Percentiles rank a stretch among this genome's conserved stretches.
phyloP scores from a whole-genome alignment of 2,888 invertebrate species.

The Scaptomyza tumidula region DNA sequence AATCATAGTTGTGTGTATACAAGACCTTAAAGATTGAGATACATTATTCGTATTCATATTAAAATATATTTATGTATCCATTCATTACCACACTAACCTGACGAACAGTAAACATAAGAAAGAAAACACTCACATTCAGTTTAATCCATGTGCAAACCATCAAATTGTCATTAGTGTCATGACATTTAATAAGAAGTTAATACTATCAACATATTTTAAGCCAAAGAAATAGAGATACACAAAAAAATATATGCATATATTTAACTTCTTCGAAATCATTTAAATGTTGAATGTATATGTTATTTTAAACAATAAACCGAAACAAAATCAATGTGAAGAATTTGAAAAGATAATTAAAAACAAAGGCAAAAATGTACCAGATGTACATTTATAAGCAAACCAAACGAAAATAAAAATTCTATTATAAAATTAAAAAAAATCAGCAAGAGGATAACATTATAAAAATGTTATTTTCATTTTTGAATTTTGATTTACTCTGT shows the following conservation, averaged over 20 bases:
- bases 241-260: slow-evolving; percentile 36
- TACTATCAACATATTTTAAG: slow-evolving; percentile 48
- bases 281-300: slow-evolving; percentile 80
- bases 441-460: slow-evolving; percentile 64
- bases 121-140: slow-evolving; percentile 24
- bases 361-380: background rate
- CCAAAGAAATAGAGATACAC: slow-evolving; percentile 38
- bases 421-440: slow-evolving; percentile 66
- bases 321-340: slow-evolving; percentile 42
- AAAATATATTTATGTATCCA: slow-evolving; percentile 47
- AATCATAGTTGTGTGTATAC: slow-evolving; percentile 21
- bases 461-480: background rate
- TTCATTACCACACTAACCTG: slow-evolving; percentile 17
- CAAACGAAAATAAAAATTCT: slow-evolving; percentile 71
- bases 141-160: slow-evolving; percentile 37
- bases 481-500: background rate
- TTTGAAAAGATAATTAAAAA: slow-evolving; percentile 51
- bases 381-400: slow-evolving; percentile 59
- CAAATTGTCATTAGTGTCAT: slow-evolving; percentile 30
- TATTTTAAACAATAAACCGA: slow-evolving; percentile 72
- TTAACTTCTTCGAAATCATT: slow-evolving; percentile 67
- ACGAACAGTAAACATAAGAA: slow-evolving; percentile 3
- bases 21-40: slow-evolving; percentile 18
- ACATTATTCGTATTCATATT: slow-evolving; percentile 17
- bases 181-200: slow-evolving; percentile 18